Conservation (phyloP, 2,113 vertebrate genomes). For the Casuarius casuarius region DNA sequence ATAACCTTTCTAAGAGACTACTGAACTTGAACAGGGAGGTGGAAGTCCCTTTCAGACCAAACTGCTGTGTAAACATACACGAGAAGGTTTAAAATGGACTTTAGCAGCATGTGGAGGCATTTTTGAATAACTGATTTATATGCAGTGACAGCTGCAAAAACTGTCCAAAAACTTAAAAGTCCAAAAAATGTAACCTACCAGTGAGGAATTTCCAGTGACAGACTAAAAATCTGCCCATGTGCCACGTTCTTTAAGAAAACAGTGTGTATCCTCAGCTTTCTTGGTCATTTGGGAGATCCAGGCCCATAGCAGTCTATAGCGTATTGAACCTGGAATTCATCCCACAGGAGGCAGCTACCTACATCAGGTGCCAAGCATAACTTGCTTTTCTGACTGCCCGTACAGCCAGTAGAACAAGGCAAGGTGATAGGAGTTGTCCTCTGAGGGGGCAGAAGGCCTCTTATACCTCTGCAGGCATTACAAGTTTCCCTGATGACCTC, state of each 20-base stretch:
- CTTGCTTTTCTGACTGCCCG: neutral
- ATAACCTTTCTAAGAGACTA: neutral
- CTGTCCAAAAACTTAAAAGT: neutral
- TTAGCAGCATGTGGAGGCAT: neutral
- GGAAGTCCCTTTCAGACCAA: neutral
- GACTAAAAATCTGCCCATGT: neutral
- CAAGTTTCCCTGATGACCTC: neutral
- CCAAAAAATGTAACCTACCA: neutral
- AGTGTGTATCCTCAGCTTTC: rapidly evolving
- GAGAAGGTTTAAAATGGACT: neutral
- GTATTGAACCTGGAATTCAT: neutral
- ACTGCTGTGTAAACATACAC: rapidly evolving
- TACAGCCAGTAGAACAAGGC: neutral
- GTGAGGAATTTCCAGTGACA: neutral
- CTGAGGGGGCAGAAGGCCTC: neutral
- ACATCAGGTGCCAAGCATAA: neutral
- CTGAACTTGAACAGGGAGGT: neutral
- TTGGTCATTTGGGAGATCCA: neutral
- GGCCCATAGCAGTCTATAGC: neutral
- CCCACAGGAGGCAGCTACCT: neutral
- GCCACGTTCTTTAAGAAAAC: neutral
- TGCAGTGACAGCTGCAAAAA: neutral
- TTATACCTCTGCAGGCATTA: neutral
- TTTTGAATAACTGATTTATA: neutral
- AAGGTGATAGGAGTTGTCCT: rapidly evolving